Evolutionary conservation across 2,888 invertebrate genomes (phyloP), one percentile per base, ranked within the genome.

Genomic region (Smittia sp.): DNA sequence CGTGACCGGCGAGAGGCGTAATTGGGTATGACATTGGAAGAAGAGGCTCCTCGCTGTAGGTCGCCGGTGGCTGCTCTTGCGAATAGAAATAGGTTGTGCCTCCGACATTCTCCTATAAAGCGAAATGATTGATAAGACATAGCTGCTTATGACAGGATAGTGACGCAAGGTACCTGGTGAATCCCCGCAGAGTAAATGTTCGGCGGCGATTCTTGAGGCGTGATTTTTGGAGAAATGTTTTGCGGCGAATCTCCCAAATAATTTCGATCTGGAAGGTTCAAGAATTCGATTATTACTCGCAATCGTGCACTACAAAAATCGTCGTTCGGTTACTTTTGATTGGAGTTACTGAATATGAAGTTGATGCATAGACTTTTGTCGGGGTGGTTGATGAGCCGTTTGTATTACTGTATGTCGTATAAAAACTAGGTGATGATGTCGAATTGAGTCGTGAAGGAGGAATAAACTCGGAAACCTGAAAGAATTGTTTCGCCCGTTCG

Each of bases 51-150:
- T 65, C 54, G 18, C 32, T 38, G 39, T 63, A 73, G 25, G 65
- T 46, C 15, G 63, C 25, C 3, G 67, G 39, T 11, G 67, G 67
- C 83, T 13, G 84, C 65, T 73, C 73, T 46, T 73, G 81, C 41
- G 90, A 87, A 81, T 94, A 97, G 83, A 96, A 97, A 82, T 96
- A 97, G 67, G 96, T 96, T 15, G 96, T 96, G 25, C 96, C 96
- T 74, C 95, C 95, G 75, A 94, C 93, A 85, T 93, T 94, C 83
- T 94, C 94, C 89, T 94, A 24, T 7, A 18, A 46, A 15, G 3
- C 52, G n/a, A 15, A 62, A n/a, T n/a, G n/a, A n/a, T n/a, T n/a
- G n/a, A n/a, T n/a, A n/a, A n/a, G n/a, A 62, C 7, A 62, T 22
- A 62, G 18, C 15, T 13, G 27, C 2, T 7, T n/a, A 63, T 63